These are phyloP conservation scores for Pocillopora damicornis DNA, from an alignment of 64 coral and sea anemone genomes.

Conservation along the genomic window DNA sequence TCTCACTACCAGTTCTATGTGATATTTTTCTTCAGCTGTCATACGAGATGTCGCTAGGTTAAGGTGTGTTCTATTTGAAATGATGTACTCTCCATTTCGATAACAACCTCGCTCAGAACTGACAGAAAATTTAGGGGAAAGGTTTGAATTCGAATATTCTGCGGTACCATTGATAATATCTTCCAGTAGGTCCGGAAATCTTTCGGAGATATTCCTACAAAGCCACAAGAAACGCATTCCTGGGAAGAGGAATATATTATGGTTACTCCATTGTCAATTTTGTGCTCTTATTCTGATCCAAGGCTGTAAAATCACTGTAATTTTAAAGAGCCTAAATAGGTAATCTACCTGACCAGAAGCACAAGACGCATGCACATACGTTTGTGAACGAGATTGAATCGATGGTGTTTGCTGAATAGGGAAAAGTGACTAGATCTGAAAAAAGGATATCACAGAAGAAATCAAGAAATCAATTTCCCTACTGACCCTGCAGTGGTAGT, in stretches of 20 bases:
- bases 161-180: neutral
- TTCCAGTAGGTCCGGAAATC: slow-evolving; percentile 17
- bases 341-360: too few species aligned
- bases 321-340: too few species aligned
- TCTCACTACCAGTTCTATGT: slow-evolving; percentile 33
- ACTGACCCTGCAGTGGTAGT: too few species aligned
- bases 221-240: slow-evolving; percentile 70
- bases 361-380: too few species aligned
- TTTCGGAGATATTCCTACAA: slow-evolving; percentile 38
- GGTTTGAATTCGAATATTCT: neutral
- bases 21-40: slow-evolving; percentile 5
- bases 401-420: too few species aligned
- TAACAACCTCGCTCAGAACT: slow-evolving; percentile 39
- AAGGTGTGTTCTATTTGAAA: slow-evolving; percentile 5
- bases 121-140: neutral
- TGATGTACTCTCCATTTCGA: slow-evolving; percentile 33
- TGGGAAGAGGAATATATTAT: neutral
- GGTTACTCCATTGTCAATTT: too few species aligned
- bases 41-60: slow-evolving; percentile 42
- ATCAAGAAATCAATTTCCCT: too few species aligned
- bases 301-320: too few species aligned
- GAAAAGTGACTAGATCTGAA: too few species aligned
- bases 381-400: too few species aligned
- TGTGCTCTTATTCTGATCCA: too few species aligned
- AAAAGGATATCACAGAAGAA: too few species aligned